Percentiles rank a stretch among this genome's conserved stretches.
These are phyloP conservation scores for Erebia epiphron DNA, from an alignment of 2,888 invertebrate genomes.

Conservation along the genomic window DNA sequence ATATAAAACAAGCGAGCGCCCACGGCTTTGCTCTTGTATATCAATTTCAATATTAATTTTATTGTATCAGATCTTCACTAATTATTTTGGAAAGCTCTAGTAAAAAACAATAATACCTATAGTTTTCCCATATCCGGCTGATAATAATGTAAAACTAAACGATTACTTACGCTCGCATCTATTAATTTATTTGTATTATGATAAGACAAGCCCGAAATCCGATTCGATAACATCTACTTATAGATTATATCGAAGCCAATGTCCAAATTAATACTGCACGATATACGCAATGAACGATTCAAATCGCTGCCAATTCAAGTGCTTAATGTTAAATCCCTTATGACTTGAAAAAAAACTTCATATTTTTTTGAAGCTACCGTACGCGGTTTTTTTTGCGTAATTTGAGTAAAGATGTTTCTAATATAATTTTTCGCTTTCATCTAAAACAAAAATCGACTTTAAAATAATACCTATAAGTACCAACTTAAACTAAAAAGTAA, in stretches of 20 bases:
- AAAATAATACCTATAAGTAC: too few relatives aligned
- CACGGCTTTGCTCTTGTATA: too few relatives aligned
- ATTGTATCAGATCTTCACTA: too few relatives aligned
- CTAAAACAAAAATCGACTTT: too few relatives aligned
- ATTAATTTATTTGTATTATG: slow-evolving; percentile 60
- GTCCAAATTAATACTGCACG: slow-evolving; percentile 44
- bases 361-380: background rate
- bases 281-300: slow-evolving; percentile 33
- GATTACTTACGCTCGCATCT: slow-evolving; percentile 46
- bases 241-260: slow-evolving; percentile 44
- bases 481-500: too few relatives aligned
- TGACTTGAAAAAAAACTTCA: slow-evolving; percentile 9
- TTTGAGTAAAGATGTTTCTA: background rate
- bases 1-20: too few relatives aligned
- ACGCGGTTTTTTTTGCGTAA: background rate
- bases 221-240: slow-evolving; percentile 52
- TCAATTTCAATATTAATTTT: too few relatives aligned
- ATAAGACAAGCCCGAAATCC: slow-evolving; percentile 57
- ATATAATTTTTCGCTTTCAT: too few relatives aligned
- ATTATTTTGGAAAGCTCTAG: background rate
- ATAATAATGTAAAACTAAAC: slow-evolving; percentile 31
- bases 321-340: slow-evolving; percentile 30
- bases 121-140: slow-evolving; percentile 23
- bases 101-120: background rate
- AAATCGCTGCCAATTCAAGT: slow-evolving; percentile 36